Evolutionary conservation across 2,113 vertebrate species (phyloP).

Genomic region (Pleuronectes platessa): DNA sequence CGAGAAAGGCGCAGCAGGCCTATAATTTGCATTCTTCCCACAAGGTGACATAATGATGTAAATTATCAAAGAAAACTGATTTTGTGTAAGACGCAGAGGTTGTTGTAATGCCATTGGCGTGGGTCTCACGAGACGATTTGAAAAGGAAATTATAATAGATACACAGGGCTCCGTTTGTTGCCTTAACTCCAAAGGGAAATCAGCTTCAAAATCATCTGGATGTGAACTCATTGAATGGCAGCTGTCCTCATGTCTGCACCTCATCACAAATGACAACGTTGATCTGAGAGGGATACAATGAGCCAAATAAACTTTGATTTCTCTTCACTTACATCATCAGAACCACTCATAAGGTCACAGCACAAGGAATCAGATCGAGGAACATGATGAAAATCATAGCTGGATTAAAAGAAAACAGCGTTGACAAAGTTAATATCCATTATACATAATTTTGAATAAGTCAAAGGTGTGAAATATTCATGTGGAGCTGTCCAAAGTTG

Average conservation of each 20-base stretch:
- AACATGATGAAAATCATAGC: constrained; percentile 70
- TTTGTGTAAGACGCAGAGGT: constrained; percentile 55
- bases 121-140: constrained; percentile 72
- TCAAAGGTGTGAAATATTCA: constrained; percentile 97
- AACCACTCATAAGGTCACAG: constrained; percentile 68
- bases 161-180: constrained; percentile 68
- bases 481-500: constrained; percentile 92
- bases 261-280: constrained; percentile 64
- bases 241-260: constrained; percentile 66
- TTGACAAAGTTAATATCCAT: constrained; percentile 86
- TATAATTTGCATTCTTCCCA: constrained; percentile 72
- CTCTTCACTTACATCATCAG: constrained; percentile 70
- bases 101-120: constrained; percentile 66
- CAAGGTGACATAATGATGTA: constrained; percentile 78
- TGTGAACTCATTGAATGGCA: constrained; percentile 72
- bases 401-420: constrained; percentile 64
- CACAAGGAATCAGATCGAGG: constrained; percentile 47
- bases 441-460: constrained; percentile 96
- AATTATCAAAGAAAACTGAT: constrained; percentile 78
- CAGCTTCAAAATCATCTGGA: constrained; percentile 54
- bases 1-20: constrained; percentile 73
- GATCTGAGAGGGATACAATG: constrained; percentile 58
- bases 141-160: constrained; percentile 71
- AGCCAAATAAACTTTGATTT: constrained; percentile 78
- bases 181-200: constrained; percentile 73